Evolutionary conservation across 1,140 invertebrate species (phyloP).

Genomic region (Drosophila leontia): DNA sequence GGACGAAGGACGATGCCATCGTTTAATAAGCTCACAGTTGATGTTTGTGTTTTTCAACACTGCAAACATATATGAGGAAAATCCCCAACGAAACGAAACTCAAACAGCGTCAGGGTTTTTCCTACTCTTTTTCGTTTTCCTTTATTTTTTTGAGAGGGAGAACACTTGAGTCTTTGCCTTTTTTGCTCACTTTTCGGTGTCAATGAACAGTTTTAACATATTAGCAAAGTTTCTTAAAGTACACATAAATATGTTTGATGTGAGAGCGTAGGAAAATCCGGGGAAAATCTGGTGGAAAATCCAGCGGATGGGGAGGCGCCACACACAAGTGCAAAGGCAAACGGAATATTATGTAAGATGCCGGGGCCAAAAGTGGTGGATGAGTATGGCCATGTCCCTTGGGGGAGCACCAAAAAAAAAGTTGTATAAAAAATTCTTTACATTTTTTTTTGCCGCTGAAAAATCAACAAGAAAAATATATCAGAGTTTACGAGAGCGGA

Average conservation of each 20-base stretch:
- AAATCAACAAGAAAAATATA: not conserved
- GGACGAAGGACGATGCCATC: conserved; percentile 36
- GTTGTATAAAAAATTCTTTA: not conserved
- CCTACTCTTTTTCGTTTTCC: not conserved
- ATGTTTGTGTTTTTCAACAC: conserved; percentile 82
- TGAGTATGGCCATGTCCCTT: conserved; percentile 25
- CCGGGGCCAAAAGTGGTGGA: conserved; percentile 26
- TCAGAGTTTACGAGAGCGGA: not conserved
- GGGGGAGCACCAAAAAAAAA: not conserved
- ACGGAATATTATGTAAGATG: conserved; percentile 48
- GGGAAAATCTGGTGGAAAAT: not conserved
- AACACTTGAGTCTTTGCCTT: conserved; percentile 50
- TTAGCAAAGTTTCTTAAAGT: conserved; percentile 83
- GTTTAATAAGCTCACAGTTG: conserved; percentile 83
- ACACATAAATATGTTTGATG: conserved; percentile 82
- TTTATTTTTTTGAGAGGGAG: not conserved
- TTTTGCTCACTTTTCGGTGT: conserved; percentile 81
- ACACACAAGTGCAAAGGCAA: conserved; percentile 47
- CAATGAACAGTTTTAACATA: conserved; percentile 84
- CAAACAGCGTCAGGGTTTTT: conserved; percentile 48
- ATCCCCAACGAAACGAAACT: conserved; percentile 55
- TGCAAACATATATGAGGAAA: conserved; percentile 73
- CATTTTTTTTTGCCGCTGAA: not conserved
- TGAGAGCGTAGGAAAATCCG: conserved; percentile 31
- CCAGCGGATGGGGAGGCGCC: not conserved